Evolutionary conservation across 2,113 vertebrate species (phyloP).

Genomic region (Chiloscyllium plagiosum): DNA sequence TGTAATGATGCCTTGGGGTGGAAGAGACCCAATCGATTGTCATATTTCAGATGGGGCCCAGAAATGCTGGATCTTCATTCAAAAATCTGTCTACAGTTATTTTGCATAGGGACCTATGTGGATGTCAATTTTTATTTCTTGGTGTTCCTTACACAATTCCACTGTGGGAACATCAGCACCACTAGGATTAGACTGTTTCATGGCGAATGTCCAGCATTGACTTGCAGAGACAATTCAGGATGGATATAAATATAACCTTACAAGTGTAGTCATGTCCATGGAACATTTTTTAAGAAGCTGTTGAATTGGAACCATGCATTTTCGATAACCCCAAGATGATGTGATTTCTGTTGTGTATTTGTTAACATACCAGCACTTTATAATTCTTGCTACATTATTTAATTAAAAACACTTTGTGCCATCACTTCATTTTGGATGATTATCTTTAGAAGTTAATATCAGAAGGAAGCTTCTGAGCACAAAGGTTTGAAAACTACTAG

Average conservation of each 20-base stretch:
- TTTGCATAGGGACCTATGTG: no score
- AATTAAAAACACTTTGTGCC: not conserved
- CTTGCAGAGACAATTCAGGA: not conserved
- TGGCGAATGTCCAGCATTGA: not conserved
- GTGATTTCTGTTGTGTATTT: not conserved
- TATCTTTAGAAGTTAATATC: not conserved
- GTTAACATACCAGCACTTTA: not conserved
- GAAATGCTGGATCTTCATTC: not conserved
- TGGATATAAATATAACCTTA: not conserved
- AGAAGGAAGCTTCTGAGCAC: not conserved
- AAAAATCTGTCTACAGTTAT: no score
- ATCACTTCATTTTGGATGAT: not conserved
- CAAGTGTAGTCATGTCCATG: not conserved
- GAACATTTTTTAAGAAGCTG: not conserved
- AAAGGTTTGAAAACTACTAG: not conserved
- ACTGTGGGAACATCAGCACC: not conserved
- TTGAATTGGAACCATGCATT: not conserved
- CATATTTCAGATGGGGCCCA: not conserved
- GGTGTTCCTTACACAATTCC: not conserved
- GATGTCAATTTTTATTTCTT: no score
- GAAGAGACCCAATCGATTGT: not conserved
- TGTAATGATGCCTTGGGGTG: not conserved
- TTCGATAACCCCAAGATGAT: not conserved
- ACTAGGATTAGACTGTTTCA: not conserved
- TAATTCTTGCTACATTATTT: not conserved